Base-by-base conservation (phyloP, 2,797 vertebrate genomes). In the Parotocinclus haroldoi region DNA sequence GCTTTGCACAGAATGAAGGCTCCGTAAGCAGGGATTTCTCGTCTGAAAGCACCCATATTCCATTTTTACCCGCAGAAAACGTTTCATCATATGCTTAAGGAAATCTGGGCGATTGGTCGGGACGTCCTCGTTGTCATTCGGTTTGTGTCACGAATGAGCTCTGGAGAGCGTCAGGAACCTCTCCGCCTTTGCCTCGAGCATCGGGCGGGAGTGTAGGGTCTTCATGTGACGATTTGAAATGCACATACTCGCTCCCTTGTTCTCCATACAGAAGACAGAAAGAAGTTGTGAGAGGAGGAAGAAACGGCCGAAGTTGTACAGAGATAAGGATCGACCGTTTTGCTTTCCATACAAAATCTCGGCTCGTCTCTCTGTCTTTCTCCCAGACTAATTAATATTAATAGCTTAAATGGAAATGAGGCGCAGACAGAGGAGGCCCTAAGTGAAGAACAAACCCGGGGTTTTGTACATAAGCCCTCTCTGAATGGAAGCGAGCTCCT, bases 401-500 rank as follows among this genome's bases (percentile, higher is more conserved):
- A 92, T 90, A 87, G 89, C 58, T 86, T 83, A 85, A 83, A 89
- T 82, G 90, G 80, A 89, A 84, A 91, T 90, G 83, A 87, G 80
- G 57, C 72, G 19, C 61, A 60, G 73, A 76, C 79, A 75, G 79
- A 85, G 87, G 86, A 85, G 85, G 77, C 80, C 76, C 76, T 84
- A 78, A 85, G 82, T 85, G 82, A 88, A 84, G 86, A 89, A 87
- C 85, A 87, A 86, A 82, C 83, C 82, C 79, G 72, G 87, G 80
- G 91, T 87, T 91, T 93, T 92, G 90, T 89, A 89, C 90, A 89
- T 92, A 92, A 91, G 91, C 91, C 93, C 93, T 94, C 93, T 93
- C 91, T 94, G 92, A 93, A 89, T 91, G 91, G 93, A 94, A 95
- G 92, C 90, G 92, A 91, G 91, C 92, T 91, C 90, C 83, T 92